Evolutionary conservation across 2,113 vertebrate genomes (phyloP).

Genomic region (Platichthys flesus): DNA sequence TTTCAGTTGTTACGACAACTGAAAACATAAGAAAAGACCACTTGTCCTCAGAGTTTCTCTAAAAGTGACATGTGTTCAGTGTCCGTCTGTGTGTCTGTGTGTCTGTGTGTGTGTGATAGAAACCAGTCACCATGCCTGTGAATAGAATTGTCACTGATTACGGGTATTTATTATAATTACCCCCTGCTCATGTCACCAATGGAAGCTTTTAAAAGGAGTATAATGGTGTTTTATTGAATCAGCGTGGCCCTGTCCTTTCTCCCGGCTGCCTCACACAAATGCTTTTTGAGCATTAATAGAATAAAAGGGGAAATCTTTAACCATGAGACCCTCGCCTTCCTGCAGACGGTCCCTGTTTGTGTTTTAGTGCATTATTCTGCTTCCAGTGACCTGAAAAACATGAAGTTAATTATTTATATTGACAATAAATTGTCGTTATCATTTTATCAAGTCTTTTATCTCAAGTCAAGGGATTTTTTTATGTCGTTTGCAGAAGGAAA

Average conservation of each 20-base stretch:
- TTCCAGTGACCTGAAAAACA: constrained; percentile 35
- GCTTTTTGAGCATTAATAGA: constrained; percentile 69
- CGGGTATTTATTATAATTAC: constrained; percentile 96
- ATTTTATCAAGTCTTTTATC: constrained; percentile 9
- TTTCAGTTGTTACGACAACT: constrained; percentile 22
- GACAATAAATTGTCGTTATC: constrained; percentile 20
- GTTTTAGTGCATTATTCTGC: constrained; percentile 17
- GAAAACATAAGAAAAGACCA: constrained; percentile 59
- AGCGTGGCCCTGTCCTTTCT: constrained; percentile 74
- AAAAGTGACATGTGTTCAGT: constrained; percentile 40
- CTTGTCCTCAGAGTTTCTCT: constrained; percentile 63
- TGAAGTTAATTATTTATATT: constrained; percentile 16
- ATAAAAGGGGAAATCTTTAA: constrained; percentile 66
- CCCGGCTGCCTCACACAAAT: constrained; percentile 58
- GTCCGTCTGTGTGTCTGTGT: not conserved
- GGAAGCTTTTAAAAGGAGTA: constrained; percentile 90
- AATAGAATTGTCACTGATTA: constrained; percentile 91
- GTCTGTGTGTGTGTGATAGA: constrained; percentile 79
- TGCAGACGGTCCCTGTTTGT: not conserved
- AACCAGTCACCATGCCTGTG: constrained; percentile 88
- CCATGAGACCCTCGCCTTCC: constrained; percentile 43
- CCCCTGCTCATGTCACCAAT: constrained; percentile 88
- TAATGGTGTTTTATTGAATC: constrained; percentile 94
- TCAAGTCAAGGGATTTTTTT: not conserved
- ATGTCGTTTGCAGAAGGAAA: constrained; percentile 16